phyloP scores from a whole-genome alignment of 2,113 vertebrate species.

The Saguinus midas region DNA sequence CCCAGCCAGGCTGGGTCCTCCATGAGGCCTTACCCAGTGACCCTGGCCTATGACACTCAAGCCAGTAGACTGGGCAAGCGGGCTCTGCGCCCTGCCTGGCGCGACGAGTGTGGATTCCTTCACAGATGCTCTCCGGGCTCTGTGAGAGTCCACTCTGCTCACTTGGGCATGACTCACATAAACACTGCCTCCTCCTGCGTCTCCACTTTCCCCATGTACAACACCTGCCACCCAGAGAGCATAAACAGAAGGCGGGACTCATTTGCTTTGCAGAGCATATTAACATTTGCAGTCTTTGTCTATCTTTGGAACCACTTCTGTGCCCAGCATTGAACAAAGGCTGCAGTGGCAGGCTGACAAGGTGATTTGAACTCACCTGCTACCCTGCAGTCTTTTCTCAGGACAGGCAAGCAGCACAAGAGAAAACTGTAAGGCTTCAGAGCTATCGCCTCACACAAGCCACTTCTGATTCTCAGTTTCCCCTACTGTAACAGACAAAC shows the following conservation, averaged over 20 bases:
- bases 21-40: background rate
- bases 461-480: background rate
- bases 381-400: background rate
- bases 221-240: conserved; percentile 35
- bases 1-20: background rate
- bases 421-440: no score
- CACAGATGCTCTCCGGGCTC: background rate
- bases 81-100: background rate
- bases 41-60: background rate
- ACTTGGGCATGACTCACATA: background rate
- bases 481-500: background rate
- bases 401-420: background rate
- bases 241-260: background rate
- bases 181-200: background rate
- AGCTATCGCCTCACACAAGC: background rate
- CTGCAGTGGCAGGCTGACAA: background rate
- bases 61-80: background rate
- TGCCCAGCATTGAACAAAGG: background rate
- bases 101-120: background rate
- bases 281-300: background rate
- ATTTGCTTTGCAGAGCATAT: background rate
- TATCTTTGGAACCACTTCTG: background rate
- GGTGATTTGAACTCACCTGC: background rate
- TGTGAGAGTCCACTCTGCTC: background rate
- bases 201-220: background rate